Base-by-base conservation (phyloP, 2,797 vertebrate species). In the Pteronotus mesoamericanus region DNA sequence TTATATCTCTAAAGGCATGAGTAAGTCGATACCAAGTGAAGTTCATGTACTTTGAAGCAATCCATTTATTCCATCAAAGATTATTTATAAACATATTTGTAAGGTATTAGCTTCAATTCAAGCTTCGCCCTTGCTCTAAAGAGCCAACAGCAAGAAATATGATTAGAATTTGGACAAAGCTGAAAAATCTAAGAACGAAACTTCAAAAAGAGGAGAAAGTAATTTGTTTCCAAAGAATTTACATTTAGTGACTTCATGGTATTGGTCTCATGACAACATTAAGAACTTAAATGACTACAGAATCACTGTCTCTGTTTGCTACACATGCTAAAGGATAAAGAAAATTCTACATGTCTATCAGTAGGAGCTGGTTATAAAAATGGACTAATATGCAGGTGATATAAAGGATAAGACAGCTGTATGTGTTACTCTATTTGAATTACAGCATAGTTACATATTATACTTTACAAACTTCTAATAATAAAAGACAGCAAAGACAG, bases 71-170 rank as follows among this genome's bases (percentile, higher is more conserved):
- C 29, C 59, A 64, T 46, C 1, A 16, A 85, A 80, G 77, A 69
- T 32, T 34, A 91, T 64, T 86, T 72, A 86, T 69, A 79, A 84
- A 91, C 29, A 85, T 75, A 91, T 71, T 66, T 91, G 8, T 12
- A 86, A 88, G 29, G 32, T 34, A 82, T 15, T 78, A 46, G 16
- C 29, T 74, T 88, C 53, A 79, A 86, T 32, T 84, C 42, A 91
- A 68, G 48, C 14, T 96, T 87, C 48, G 84, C 42, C 19, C 32
- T 78, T 91, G 12, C 26, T 90, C 55, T 91, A 39, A 87, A 55
- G 15, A 91, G 48, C 26, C 48, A 91, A 84, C 9, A 94, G 53
- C 75, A 96, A 94, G 86, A 92, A 83, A 92, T 46, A 86, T 29
- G 5, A 74, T 32, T 64, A 53, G 69, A 83, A 92, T 84, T 46